These are phyloP conservation scores for Chaetorhynchus papuensis DNA, from an alignment of 2,113 vertebrate species.

Conservation along the genomic window DNA sequence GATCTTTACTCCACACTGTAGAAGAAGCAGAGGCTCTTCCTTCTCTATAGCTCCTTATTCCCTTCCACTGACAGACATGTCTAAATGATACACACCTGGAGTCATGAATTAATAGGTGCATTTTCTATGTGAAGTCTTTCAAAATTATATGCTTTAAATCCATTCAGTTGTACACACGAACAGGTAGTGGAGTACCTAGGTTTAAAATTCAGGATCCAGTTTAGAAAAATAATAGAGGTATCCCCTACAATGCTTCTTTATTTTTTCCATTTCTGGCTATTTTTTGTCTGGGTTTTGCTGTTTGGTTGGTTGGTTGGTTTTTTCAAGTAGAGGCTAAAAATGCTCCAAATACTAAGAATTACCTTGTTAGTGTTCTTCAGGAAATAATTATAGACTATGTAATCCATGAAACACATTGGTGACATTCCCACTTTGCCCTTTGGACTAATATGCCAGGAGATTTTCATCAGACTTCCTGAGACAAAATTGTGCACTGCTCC, in stretches of 20 bases:
- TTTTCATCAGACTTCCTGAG: background rate
- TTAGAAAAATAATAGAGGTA: background rate
- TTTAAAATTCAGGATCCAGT: background rate
- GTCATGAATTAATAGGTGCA: background rate
- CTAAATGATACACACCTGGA: background rate
- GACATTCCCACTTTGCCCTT: background rate
- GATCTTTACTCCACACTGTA: background rate
- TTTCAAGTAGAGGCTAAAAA: background rate
- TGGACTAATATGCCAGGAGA: background rate
- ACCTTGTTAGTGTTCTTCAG: background rate
- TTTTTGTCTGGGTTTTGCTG: background rate
- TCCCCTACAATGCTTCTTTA: background rate
- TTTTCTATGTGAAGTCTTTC: background rate
- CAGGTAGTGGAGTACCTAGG: background rate
- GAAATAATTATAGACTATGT: background rate
- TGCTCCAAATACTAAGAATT: background rate
- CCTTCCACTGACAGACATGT: background rate
- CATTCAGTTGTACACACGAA: background rate
- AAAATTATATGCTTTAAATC: background rate
- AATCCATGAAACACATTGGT: background rate
- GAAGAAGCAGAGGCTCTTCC: background rate
- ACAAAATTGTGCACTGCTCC: background rate
- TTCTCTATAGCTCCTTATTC: background rate
- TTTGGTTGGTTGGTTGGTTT: background rate
- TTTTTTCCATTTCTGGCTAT: background rate